phyloP scores from a whole-genome alignment of 1,140 invertebrate genomes.

The Gonatopus flavifemur region DNA sequence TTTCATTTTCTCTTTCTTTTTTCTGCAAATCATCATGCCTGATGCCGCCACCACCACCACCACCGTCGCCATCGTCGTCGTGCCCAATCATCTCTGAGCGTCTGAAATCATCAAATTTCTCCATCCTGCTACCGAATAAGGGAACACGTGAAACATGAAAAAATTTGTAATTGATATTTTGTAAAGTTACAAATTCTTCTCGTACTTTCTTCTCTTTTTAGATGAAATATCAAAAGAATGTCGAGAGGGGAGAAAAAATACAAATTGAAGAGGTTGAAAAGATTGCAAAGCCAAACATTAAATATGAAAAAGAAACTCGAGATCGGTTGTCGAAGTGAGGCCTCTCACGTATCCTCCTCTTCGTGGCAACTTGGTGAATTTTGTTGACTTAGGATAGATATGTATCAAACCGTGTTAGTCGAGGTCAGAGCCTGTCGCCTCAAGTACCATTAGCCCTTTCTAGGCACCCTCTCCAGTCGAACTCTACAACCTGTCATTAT shows the following conservation, averaged over 20 bases:
- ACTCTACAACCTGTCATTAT: slow-evolving; percentile 48
- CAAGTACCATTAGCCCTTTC: slow-evolving; percentile 53
- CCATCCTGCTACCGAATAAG: slow-evolving; percentile 12
- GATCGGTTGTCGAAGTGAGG: slow-evolving; percentile 15
- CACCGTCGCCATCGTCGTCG: not conserved
- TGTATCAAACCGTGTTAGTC: slow-evolving; percentile 46
- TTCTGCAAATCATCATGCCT: slow-evolving; percentile 35
- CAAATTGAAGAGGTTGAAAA: slow-evolving; percentile 20
- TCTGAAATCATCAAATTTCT: too few relatives aligned
- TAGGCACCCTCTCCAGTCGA: slow-evolving; percentile 37
- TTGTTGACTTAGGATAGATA: slow-evolving; percentile 58
- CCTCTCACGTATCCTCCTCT: slow-evolving; percentile 13
- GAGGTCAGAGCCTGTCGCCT: slow-evolving; percentile 54
- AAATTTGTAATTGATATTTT: too few relatives aligned
- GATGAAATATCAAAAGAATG: too few relatives aligned
- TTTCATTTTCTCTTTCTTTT: slow-evolving; percentile 12
- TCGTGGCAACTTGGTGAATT: slow-evolving; percentile 18
- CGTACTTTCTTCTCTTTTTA: too few relatives aligned
- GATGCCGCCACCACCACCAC: slow-evolving; percentile 6
- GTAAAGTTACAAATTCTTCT: too few relatives aligned
- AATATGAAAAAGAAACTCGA: slow-evolving; percentile 26
- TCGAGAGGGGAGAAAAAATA: slow-evolving; percentile 13
- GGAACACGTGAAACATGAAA: too few relatives aligned
- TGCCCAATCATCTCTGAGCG: not conserved
- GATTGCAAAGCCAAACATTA: slow-evolving; percentile 39